Evolutionary conservation across 2,113 vertebrate genomes (phyloP).

Genomic region (Colossoma macropomum): DNA sequence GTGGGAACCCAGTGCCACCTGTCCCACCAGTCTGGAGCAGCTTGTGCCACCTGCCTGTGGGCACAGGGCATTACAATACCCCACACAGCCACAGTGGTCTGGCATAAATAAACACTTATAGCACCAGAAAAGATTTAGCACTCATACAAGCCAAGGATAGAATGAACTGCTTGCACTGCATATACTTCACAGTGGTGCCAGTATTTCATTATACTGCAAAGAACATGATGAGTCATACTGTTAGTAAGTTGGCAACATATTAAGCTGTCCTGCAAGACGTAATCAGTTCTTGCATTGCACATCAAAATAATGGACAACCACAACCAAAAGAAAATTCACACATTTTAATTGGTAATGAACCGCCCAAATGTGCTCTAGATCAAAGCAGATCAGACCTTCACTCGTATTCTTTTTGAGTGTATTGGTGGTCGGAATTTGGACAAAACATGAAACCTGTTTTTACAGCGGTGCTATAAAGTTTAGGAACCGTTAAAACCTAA

Average conservation of each 20-base stretch:
- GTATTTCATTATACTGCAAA: neutral
- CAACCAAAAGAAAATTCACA: too few species aligned
- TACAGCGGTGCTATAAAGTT: too few species aligned
- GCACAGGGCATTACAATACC: constrained; percentile 41
- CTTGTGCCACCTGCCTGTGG: constrained; percentile 59
- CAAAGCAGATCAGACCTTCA: too few species aligned
- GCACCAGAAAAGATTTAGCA: neutral
- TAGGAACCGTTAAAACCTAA: too few species aligned
- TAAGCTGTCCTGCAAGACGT: neutral
- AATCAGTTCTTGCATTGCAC: neutral
- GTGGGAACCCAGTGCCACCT: constrained; percentile 76
- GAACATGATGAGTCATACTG: constrained; percentile 7
- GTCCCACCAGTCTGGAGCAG: constrained; percentile 71
- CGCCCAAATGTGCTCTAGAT: too few species aligned
- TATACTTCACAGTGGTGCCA: neutral
- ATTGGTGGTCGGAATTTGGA: too few species aligned
- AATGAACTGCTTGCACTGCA: neutral
- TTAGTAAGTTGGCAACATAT: neutral
- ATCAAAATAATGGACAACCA: neutral
- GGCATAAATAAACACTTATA: constrained; percentile 29
- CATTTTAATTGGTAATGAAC: too few species aligned
- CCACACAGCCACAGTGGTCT: constrained; percentile 20
- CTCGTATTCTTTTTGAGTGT: too few species aligned
- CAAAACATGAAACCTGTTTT: too few species aligned
- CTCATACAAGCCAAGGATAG: neutral